Base-by-base conservation (phyloP, 2,113 vertebrate genomes). In the Alexandromys fortis region DNA sequence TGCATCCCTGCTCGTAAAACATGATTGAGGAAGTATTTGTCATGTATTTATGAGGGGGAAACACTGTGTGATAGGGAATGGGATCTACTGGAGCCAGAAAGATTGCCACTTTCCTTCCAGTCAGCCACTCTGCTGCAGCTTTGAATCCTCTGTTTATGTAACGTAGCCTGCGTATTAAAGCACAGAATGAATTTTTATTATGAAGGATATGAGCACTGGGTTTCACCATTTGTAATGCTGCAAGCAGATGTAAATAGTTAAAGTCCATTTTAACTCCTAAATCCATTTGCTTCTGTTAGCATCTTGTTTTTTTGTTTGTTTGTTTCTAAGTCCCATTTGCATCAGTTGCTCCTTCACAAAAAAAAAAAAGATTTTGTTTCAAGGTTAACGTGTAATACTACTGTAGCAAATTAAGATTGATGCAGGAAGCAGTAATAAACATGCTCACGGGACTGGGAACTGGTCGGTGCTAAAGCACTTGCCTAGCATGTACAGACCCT, bases 1-100 rank as follows among this genome's bases (percentile, higher is more conserved):
- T 99, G 99, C 99, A 99, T 99, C 99, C 99, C 99, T 99, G 99
- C 99, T 99, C 99, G 98, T 99, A 99, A 99, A 99, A 99, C 99
- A 99, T 99, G 99, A 99, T 99, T 99, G 99, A 99, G 99, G 99
- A 99, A 98, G 99, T 99, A 99, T 99, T 99, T 99, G 99, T 99
- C 99, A 99, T 99, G 99, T 99, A 99, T 99, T 99, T 99, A 99
- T 99, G 99, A 99, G 99, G 99, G 98, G 98, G 99, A 99, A 99
- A 99, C 99, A 99, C 99, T 99, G 99, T 99, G 99, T 99, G 99
- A 99, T 99, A 98, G 98, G 98, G 99, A 99, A 99, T 99, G 99
- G 99, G 99, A 99, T 99, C 99, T 98, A 98, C 98, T 98, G 99
- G 99, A 99, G 99, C 98, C 98, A 98, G 98, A 98, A 99, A 99